Evolutionary conservation across 2,797 vertebrate species (phyloP).

Genomic region (Crenuchus spilurus): DNA sequence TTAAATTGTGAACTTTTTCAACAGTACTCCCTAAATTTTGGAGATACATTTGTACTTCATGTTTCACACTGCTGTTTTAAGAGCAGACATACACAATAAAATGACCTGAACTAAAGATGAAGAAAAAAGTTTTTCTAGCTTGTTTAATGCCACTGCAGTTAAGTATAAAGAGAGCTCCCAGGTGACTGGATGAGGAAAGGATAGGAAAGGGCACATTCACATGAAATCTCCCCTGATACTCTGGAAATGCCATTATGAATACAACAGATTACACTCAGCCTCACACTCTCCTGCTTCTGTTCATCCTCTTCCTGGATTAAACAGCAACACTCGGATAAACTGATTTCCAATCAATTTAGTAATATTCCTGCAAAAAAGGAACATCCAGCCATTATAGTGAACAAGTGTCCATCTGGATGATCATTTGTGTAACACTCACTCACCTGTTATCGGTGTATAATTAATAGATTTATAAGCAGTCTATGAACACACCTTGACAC

Average conservation of each 20-base stretch:
- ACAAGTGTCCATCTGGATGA: not conserved
- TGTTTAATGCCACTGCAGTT: not conserved
- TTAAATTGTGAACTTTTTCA: not conserved
- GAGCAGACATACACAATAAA: not conserved
- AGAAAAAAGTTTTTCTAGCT: not conserved
- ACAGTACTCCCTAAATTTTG: too few relatives aligned
- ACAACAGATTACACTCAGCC: not conserved
- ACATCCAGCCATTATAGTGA: not conserved
- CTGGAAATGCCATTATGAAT: not conserved
- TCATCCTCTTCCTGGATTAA: constrained; percentile 13
- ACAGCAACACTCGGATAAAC: not conserved
- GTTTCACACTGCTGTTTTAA: not conserved
- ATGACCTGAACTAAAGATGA: not conserved
- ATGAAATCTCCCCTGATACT: not conserved
- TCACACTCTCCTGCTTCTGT: not conserved
- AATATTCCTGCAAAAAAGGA: not conserved
- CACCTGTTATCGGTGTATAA: too few relatives aligned
- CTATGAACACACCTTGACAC: too few relatives aligned
- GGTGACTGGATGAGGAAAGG: not conserved
- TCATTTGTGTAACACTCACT: not conserved
- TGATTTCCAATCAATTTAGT: not conserved
- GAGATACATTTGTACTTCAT: not conserved
- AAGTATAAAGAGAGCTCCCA: not conserved
- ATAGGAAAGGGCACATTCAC: constrained; percentile 3
- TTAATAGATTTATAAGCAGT: too few relatives aligned